phyloP scores from a whole-genome alignment of 1,140 invertebrate genomes.

The Macrobrachium nipponense region DNA sequence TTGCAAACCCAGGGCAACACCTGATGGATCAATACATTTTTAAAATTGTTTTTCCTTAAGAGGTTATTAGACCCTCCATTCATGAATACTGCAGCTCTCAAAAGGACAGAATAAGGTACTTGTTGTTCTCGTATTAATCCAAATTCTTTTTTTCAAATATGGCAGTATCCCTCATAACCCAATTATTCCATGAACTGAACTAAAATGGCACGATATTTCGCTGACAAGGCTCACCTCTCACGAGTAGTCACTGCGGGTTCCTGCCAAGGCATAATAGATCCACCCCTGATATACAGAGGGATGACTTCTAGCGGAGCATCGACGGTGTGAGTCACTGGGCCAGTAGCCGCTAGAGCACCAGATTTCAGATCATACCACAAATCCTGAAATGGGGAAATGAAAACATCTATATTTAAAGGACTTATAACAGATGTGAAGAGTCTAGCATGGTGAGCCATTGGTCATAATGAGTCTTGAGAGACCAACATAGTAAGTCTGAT shows the following conservation, averaged over 20 bases:
- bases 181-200: neutral
- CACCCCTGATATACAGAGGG: constrained; percentile 40
- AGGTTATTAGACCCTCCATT: too few relatives aligned
- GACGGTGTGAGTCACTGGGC: constrained; percentile 26
- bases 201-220: neutral
- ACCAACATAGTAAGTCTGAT: too few relatives aligned
- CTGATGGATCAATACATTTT: too few relatives aligned
- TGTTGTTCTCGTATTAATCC: too few relatives aligned
- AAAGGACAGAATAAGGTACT: too few relatives aligned
- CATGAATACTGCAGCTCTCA: too few relatives aligned
- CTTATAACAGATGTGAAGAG: too few relatives aligned
- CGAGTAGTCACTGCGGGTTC: constrained; percentile 36
- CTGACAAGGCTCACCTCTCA: constrained; percentile 15
- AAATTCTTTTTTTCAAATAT: neutral
- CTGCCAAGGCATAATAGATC: constrained; percentile 42
- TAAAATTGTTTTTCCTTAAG: too few relatives aligned
- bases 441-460: neutral
- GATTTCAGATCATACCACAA: constrained; percentile 37
- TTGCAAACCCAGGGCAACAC: too few relatives aligned
- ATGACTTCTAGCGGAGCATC: constrained; percentile 47
- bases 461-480: too few relatives aligned
- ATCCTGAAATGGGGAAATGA: constrained; percentile 13
- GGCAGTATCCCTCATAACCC: neutral
- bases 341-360: constrained; percentile 13
- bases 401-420: neutral